Percentiles rank a stretch among this genome's conserved stretches.
Conservation (phyloP, 2,113 vertebrate species). For the Zingel zingel region DNA sequence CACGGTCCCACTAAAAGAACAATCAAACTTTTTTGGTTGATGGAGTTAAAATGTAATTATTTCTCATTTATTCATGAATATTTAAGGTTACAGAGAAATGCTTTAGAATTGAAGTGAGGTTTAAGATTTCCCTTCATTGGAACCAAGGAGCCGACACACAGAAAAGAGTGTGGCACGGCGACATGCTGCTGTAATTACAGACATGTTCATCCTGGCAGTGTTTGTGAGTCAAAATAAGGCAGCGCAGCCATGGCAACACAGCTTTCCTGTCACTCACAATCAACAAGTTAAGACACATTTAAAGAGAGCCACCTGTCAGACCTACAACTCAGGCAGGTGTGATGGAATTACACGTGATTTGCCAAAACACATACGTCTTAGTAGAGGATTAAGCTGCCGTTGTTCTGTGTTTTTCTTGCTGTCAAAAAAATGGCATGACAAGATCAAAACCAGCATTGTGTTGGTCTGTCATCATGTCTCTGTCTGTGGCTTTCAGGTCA, state of each 20-base stretch:
- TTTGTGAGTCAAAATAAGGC: conserved; percentile 27
- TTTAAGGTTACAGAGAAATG: too few relatives aligned
- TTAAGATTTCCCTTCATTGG: too few relatives aligned
- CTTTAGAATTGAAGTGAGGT: too few relatives aligned
- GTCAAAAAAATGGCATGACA: background rate
- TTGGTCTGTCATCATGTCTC: background rate
- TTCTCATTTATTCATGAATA: too few relatives aligned
- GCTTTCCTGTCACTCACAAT: conserved; percentile 18
- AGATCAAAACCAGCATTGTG: background rate
- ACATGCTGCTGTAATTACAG: conserved; percentile 17
- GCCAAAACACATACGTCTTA: background rate
- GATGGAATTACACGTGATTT: background rate
- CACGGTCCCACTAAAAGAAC: too few relatives aligned
- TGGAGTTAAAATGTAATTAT: too few relatives aligned
- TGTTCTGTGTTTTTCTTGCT: background rate
- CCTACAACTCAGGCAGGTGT: conserved; percentile 4
- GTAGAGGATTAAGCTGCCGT: background rate
- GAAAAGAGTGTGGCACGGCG: background rate
- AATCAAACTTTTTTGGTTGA: too few relatives aligned
- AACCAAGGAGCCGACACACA: too few relatives aligned
- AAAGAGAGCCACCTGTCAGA: conserved; percentile 24
- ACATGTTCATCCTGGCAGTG: conserved; percentile 41
- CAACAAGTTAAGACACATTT: background rate
- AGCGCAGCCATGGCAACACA: conserved; percentile 19
- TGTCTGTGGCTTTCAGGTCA: background rate